Evolutionary conservation across 2,888 invertebrate genomes (phyloP), one percentile per base, ranked within the genome.

Genomic region (Brenthis hecate): DNA sequence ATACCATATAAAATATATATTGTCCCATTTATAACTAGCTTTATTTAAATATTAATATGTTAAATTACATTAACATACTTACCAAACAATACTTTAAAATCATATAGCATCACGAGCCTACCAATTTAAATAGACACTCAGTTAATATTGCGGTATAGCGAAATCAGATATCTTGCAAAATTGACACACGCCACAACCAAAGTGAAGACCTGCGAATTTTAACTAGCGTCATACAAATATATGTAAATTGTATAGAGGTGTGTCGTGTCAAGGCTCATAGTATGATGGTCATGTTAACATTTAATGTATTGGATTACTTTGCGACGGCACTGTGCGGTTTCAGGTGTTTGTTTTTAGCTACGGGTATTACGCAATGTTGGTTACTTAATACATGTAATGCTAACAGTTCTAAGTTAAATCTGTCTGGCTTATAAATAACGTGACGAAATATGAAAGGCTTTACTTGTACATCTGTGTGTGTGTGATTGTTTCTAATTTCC

Each of bases 281-380:
- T 48, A 28, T 8, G 16, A 14, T 73, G 73, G 74, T 58, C 65
- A 50, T 66, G 43, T 58, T n/a, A 57, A 62, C 68, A 67, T 71
- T 69, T 71, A 72, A 71, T 71, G 75, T 75, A 75, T 75, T 72
- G 72, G 72, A 73, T 75, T 75, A 75, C 73, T 68, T 68, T 48
- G 66, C 68, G 68, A 71, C 69, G 69, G 65, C 74, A 69, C 72
- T 71, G 53, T 72, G 75, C 66, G 75, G 75, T 75, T 72, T 72
- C 71, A 71, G 72, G 69, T 73, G 73, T 72, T 65, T 56, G 62
- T 62, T 66, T 66, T 66, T 70, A 69, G 58, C 66, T 51, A 47
- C 66, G 51, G 36, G 68, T 58, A 64, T 71, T 69, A 71, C 68
- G 66, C 69, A 69, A 69, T 65, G 51, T 54, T 36, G 53, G 62